These are phyloP conservation scores for Lacerta viridis DNA, from an alignment of 2,797 vertebrate species.

Conservation along the genomic window DNA sequence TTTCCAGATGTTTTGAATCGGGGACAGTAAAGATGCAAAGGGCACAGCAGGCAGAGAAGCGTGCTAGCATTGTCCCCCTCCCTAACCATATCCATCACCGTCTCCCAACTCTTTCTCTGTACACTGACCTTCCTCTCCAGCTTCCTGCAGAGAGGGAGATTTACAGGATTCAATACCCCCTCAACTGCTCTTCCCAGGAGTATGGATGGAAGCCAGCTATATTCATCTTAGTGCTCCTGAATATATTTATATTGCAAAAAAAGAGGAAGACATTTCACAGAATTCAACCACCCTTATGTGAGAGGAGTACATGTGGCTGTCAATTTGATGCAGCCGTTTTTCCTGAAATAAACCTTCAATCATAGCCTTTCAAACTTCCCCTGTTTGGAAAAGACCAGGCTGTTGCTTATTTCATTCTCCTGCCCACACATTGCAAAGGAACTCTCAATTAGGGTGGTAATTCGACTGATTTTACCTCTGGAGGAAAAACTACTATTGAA, in stretches of 20 bases:
- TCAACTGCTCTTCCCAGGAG: not conserved
- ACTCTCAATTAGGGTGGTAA: constrained; percentile 25
- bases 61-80: too few species aligned
- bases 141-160: too few species aligned
- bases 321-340: constrained; percentile 20
- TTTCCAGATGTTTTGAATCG: too few species aligned
- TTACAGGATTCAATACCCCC: too few species aligned
- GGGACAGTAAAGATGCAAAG: too few species aligned
- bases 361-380: constrained; percentile 20
- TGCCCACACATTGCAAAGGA: constrained; percentile 26
- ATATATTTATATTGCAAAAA: constrained; percentile 17
- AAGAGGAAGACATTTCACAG: not conserved
- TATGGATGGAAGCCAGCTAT: not conserved
- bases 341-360: constrained; percentile 39
- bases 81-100: too few species aligned
- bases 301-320: constrained; percentile 4
- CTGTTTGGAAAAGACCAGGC: constrained; percentile 19
- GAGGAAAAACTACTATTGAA: not conserved
- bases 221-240: not conserved
- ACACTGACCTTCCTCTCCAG: too few species aligned
- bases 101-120: too few species aligned
- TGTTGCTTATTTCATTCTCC: constrained; percentile 20
- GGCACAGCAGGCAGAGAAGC: too few species aligned
- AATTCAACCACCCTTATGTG: not conserved
- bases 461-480: constrained; percentile 28